Evolutionary conservation across 30 jellyfish, hydroid and myxozoan genomes (phyloP).

Genomic region (Turritopsis dohrnii): DNA sequence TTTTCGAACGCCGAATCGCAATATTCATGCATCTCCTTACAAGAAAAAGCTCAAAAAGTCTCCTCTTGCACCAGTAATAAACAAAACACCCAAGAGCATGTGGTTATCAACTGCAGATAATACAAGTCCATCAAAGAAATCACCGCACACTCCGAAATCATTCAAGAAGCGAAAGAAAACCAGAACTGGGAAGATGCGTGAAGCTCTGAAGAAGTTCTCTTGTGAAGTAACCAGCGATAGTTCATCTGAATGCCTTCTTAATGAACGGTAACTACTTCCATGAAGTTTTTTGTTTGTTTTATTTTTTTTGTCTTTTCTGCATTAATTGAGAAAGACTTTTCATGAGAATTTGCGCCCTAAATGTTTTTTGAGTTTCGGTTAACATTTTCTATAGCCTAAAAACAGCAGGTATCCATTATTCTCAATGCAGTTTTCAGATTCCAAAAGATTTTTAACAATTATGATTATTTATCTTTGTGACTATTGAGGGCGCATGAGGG

Average conservation of each 20-base stretch:
- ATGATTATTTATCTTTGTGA: too few species aligned
- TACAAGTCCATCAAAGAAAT: not conserved
- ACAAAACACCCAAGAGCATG: not conserved
- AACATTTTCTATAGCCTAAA: too few species aligned
- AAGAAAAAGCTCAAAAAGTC: not conserved
- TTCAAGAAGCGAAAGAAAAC: not conserved
- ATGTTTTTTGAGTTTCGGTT: too few species aligned
- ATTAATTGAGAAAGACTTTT: not conserved
- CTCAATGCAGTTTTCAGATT: too few species aligned
- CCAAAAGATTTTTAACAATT: too few species aligned
- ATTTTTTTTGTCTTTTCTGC: not conserved
- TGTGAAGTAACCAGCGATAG: not conserved
- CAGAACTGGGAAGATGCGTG: not conserved
- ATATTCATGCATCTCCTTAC: not conserved
- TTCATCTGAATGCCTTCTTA: not conserved
- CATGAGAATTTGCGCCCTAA: too few species aligned
- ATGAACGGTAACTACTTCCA: not conserved
- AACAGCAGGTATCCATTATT: too few species aligned
- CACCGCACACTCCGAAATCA: not conserved
- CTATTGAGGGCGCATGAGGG: too few species aligned
- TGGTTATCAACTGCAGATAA: not conserved
- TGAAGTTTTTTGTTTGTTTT: not conserved
- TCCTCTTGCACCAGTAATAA: not conserved
- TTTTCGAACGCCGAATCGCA: not conserved
- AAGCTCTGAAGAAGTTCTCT: not conserved